Evolutionary conservation across 2,888 invertebrate species (phyloP).

Genomic region (Chaetogeoica ovagalla): DNA sequence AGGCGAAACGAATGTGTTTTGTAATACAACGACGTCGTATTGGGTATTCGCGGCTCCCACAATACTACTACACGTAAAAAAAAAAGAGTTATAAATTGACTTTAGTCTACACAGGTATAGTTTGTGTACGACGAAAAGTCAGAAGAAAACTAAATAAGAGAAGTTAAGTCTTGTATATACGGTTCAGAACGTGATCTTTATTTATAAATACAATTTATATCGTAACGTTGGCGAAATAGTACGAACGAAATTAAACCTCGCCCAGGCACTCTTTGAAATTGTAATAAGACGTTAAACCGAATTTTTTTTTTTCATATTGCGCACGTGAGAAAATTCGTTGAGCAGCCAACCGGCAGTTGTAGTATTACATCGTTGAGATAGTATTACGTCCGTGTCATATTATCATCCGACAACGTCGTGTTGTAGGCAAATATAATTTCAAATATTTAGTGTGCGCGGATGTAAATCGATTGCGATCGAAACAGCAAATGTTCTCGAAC

Average conservation of each 20-base stretch:
- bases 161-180: conserved; percentile 22
- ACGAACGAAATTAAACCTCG: background rate
- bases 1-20: too few relatives aligned
- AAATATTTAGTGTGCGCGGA: too few relatives aligned
- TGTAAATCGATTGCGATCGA: too few relatives aligned
- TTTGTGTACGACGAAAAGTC: background rate
- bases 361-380: background rate
- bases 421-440: too few relatives aligned
- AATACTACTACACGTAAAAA: background rate
- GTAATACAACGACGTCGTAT: background rate
- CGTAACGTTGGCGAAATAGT: background rate
- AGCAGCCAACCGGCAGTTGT: background rate
- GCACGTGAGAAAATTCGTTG: background rate
- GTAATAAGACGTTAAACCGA: background rate
- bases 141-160: conserved; percentile 18
- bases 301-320: background rate
- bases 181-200: conserved; percentile 26
- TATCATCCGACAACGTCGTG: too few relatives aligned
- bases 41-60: background rate
- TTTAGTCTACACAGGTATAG: background rate
- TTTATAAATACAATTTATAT: conserved; percentile 9
- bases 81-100: conserved; percentile 15
- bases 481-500: too few relatives aligned
- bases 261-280: background rate
- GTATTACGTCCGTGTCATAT: too few relatives aligned